Percentiles rank a stretch among this genome's conserved stretches.
Evolutionary conservation across 2,888 invertebrate genomes (phyloP).

Genomic region (Apodemia mormo): DNA sequence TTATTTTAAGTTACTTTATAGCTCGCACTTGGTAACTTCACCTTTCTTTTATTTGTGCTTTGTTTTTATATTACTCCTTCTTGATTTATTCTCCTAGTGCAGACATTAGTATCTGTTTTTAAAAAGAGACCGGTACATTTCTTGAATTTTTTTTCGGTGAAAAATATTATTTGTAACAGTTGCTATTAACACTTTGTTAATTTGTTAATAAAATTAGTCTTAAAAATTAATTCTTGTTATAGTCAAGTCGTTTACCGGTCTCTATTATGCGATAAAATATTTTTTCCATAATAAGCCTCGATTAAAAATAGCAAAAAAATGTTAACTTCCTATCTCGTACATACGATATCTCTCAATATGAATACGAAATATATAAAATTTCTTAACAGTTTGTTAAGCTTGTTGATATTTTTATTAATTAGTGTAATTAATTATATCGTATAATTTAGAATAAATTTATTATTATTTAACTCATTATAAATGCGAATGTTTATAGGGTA

Average conservation of each 20-base stretch:
- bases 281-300: background rate
- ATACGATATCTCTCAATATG: background rate
- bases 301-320: background rate
- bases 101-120: conserved; percentile 56
- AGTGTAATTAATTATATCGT: too few relatives aligned
- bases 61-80: conserved; percentile 55
- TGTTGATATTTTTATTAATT: too few relatives aligned
- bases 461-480: conserved; percentile 21
- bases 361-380: too few relatives aligned
- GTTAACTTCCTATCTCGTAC: background rate
- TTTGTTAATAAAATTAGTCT: too few relatives aligned
- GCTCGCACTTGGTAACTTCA: conserved; percentile 77
- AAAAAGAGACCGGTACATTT: background rate
- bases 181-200: too few relatives aligned
- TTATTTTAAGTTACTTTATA: conserved; percentile 70
- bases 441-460: too few relatives aligned
- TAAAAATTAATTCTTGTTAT: background rate
- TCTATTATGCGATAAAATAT: background rate
- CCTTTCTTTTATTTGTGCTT: conserved; percentile 65
- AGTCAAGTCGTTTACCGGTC: background rate
- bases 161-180: too few relatives aligned
- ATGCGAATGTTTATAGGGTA: conserved; percentile 22
- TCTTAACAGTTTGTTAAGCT: too few relatives aligned
- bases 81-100: conserved; percentile 48
- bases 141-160: background rate